These are phyloP conservation scores for Thalpophila matura DNA, from an alignment of 2,888 invertebrate species.

Conservation along the genomic window DNA sequence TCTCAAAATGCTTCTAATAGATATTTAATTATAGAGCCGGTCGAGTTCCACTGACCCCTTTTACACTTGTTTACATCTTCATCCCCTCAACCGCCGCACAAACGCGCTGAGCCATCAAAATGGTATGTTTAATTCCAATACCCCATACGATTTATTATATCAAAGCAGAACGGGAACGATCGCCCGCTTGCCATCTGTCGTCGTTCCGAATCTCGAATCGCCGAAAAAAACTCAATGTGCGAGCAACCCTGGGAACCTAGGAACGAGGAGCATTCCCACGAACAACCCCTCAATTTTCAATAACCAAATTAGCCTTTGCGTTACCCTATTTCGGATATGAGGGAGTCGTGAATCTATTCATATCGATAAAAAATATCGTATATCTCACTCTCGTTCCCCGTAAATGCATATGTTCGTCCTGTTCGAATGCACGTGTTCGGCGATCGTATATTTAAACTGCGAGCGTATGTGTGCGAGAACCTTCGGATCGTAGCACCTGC, in stretches of 20 bases:
- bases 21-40: constrained; percentile 87
- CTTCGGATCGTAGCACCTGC: constrained; percentile 86
- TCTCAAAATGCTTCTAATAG: constrained; percentile 87
- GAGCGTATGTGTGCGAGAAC: constrained; percentile 83
- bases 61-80: constrained; percentile 91
- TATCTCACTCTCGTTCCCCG: constrained; percentile 75
- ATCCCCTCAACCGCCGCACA: constrained; percentile 81
- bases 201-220: constrained; percentile 87
- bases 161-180: constrained; percentile 87
- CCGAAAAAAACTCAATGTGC: constrained; percentile 90
- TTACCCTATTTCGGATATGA: constrained; percentile 91
- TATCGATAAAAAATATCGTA: constrained; percentile 86
- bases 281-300: constrained; percentile 91
- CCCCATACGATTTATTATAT: constrained; percentile 89
- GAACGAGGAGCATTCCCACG: constrained; percentile 92
- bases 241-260: constrained; percentile 92
- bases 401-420: constrained; percentile 82
- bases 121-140: constrained; percentile 90
- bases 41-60: constrained; percentile 89
- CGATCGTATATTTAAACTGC: constrained; percentile 85
- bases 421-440: constrained; percentile 91
- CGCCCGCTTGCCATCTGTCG: constrained; percentile 90
- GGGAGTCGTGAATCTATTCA: constrained; percentile 91
- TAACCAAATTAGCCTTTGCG: constrained; percentile 92
- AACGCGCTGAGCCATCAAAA: constrained; percentile 88